Conservation (phyloP, 2,113 vertebrate genomes). For the Smithornis capensis region DNA sequence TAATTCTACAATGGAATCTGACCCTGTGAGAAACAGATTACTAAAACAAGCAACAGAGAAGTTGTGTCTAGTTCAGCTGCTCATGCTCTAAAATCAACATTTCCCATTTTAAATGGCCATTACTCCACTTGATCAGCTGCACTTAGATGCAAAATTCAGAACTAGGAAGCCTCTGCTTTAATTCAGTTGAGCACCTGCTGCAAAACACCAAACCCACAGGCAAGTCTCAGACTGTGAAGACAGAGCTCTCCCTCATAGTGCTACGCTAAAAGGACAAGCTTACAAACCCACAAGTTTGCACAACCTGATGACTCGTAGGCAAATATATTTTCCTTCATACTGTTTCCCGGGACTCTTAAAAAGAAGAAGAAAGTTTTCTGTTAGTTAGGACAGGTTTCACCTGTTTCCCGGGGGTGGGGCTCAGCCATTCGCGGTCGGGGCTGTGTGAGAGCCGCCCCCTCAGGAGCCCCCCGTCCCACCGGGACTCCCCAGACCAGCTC, state of each 20-base stretch:
- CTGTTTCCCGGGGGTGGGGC: no score
- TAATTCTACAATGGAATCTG: not conserved
- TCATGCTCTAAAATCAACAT: not conserved
- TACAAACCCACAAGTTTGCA: fast-evolving
- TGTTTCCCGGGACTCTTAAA: not conserved
- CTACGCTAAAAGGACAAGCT: fast-evolving
- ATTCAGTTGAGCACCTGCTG: not conserved
- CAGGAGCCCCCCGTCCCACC: no score
- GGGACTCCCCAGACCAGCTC: fast-evolving
- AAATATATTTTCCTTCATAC: not conserved
- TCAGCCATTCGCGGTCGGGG: not conserved
- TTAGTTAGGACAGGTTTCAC: fast-evolving
- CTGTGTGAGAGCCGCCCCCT: fast-evolving
- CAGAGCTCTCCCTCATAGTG: not conserved
- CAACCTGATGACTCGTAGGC: not conserved
- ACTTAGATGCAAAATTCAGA: not conserved
- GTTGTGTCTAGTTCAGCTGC: not conserved
- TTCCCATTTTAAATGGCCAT: not conserved
- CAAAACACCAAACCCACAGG: not conserved
- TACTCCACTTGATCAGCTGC: no score
- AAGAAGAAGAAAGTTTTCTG: not conserved
- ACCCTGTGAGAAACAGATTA: not conserved
- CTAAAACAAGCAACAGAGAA: not conserved
- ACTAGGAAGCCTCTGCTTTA: not conserved
- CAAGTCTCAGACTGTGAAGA: fast-evolving